Conservation (phyloP, 2,888 invertebrate species). For the Cheilosia vulpina region DNA sequence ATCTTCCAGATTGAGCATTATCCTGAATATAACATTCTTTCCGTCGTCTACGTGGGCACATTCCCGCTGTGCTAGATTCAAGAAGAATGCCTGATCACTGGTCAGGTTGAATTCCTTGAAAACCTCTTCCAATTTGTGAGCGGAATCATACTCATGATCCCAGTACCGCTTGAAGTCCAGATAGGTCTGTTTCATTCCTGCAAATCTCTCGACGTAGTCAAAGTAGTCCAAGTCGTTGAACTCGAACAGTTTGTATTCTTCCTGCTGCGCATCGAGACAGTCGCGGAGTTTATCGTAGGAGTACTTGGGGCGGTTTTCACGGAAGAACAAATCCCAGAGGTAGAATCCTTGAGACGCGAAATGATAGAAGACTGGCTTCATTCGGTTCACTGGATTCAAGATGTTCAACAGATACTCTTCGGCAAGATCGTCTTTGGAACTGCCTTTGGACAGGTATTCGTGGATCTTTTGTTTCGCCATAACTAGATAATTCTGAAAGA, state of each 20-base stretch:
- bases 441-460: conserved; percentile 51
- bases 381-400: conserved; percentile 65
- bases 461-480: conserved; percentile 52
- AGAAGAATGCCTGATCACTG: conserved; percentile 65
- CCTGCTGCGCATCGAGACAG: conserved; percentile 59
- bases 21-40: conserved; percentile 64
- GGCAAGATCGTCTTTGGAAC: conserved; percentile 39
- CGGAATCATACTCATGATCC: conserved; percentile 64
- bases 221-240: conserved; percentile 68
- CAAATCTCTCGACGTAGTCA: conserved; percentile 62
- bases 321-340: conserved; percentile 67
- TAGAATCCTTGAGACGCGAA: conserved; percentile 68
- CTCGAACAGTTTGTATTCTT: conserved; percentile 63
- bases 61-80: conserved; percentile 66
- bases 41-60: conserved; percentile 48
- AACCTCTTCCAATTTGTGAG: conserved; percentile 28
- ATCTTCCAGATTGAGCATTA: conserved; percentile 67
- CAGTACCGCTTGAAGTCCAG: conserved; percentile 52
- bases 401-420: conserved; percentile 64
- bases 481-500: conserved; percentile 63
- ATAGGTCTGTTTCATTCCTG: conserved; percentile 60
- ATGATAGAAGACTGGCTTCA: conserved; percentile 64
- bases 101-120: conserved; percentile 62
- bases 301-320: conserved; percentile 64
- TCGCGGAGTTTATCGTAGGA: conserved; percentile 55